Evolutionary conservation across 2,888 invertebrate genomes (phyloP), one percentile per base, ranked within the genome.

Genomic region (Patella caerulea): DNA sequence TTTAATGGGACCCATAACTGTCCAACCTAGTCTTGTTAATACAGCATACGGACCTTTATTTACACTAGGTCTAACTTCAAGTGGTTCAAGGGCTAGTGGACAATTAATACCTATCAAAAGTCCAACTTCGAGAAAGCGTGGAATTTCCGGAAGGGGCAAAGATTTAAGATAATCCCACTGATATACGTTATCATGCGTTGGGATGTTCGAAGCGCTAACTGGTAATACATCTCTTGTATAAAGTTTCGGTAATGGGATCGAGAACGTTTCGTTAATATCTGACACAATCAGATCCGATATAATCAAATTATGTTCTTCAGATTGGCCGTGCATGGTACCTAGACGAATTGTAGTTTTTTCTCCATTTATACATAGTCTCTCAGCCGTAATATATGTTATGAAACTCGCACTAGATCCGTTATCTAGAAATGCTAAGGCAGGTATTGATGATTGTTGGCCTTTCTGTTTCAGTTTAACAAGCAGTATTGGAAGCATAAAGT

Each of bases 341-440:
- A 77, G n/a, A 54, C 15, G 24, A 19, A 77, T 70, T 17, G 56
- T 19, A 7, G 59, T 73, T 24, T 74, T 15, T 69, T 19, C 24
- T 19, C 77, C 77, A 45, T 54, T 34, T 15, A 29, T 54, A 19
- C 19, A 14, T 17, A 75, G 52, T 34, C 34, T 7, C 5, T 34
- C 12, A 17, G 19, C n/a, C 17, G 75, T 29, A 17, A 11, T 15
- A 19, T 75, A 56, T 4, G 78, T 71, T 15, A 71, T 75, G 29
- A 78, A 71, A 29, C 45, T 54, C 15, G 56, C 78, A 71, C 56
- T 72, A 34, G 71, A 71, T 15, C 75, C 75, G 3, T 71, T 19
- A 45, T 78, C 78, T n/a, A 78, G 19, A 53, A 78, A 78, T 7
- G 75, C 78, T 34, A 34, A 2, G 3, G 34, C 34, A 34, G 2